Conservation (phyloP, 2,113 vertebrate species). For the Trogon melanurus region DNA sequence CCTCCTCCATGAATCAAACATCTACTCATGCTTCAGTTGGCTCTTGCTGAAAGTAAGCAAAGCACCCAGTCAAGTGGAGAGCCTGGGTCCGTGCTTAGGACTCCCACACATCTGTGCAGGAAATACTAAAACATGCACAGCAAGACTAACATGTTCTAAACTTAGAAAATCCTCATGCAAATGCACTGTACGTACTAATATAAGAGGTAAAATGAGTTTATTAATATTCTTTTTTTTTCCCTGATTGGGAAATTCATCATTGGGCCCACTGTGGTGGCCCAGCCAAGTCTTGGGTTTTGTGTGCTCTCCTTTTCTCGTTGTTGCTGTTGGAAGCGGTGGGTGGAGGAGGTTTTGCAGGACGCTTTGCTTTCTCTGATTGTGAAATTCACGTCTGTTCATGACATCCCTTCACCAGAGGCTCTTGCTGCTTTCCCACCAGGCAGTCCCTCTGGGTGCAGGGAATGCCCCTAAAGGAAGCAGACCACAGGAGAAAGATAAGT, state of each 20-base stretch:
- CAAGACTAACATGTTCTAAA: background rate
- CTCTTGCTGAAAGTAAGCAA: background rate
- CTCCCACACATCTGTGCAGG: background rate
- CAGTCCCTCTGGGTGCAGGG: background rate
- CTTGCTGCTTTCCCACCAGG: background rate
- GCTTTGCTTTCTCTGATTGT: background rate
- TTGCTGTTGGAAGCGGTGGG: too few relatives aligned
- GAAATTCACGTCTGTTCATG: background rate
- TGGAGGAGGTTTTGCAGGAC: too few relatives aligned
- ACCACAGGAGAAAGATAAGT: background rate
- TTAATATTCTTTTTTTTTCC: background rate
- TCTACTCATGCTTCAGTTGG: background rate
- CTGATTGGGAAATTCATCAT: background rate
- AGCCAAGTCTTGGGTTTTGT: too few relatives aligned
- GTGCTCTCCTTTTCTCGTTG: too few relatives aligned
- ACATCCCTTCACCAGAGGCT: background rate
- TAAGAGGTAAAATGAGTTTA: background rate
- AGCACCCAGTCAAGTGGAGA: background rate
- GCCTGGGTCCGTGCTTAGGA: background rate
- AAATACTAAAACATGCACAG: background rate
- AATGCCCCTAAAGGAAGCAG: background rate
- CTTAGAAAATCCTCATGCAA: background rate
- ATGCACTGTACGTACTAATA: background rate
- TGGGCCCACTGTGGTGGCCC: too few relatives aligned
- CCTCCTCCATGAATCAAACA: background rate